These are phyloP conservation scores for Pluvianellus socialis DNA, from an alignment of 2,113 vertebrate species.

Conservation along the genomic window DNA sequence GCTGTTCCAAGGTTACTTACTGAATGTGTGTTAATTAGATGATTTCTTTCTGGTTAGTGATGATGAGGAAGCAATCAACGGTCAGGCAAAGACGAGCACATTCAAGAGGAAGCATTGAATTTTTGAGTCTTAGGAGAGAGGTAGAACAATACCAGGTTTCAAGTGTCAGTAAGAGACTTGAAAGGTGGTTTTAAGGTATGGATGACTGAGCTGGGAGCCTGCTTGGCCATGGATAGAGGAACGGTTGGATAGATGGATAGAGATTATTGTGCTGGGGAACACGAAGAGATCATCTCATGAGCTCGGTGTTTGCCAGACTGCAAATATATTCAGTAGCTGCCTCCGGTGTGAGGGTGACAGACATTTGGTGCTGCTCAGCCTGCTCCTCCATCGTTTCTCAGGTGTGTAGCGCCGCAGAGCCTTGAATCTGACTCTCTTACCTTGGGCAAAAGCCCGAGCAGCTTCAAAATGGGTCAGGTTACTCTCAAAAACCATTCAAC, in stretches of 20 bases:
- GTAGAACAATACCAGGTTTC: not conserved
- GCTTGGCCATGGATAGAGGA: not conserved
- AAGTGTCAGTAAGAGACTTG: not conserved
- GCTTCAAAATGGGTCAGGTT: not conserved
- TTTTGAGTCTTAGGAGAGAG: not conserved
- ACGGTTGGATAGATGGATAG: not conserved
- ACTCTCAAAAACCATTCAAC: not conserved
- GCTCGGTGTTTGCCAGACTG: not conserved
- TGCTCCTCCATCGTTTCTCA: not conserved
- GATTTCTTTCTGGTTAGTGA: not conserved
- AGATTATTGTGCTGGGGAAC: not conserved
- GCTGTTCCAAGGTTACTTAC: not conserved
- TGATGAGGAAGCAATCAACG: not conserved
- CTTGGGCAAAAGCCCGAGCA: not conserved
- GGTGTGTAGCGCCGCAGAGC: not conserved
- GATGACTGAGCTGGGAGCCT: not conserved
- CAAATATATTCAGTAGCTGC: not conserved
- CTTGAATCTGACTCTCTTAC: not conserved
- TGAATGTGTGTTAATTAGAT: not conserved
- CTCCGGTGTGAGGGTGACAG: not conserved
- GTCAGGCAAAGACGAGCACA: not conserved
- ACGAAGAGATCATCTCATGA: not conserved
- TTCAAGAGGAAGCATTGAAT: not conserved
- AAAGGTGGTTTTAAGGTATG: not conserved
- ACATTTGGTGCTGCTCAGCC: not conserved